Conservation (phyloP, 1,140 invertebrate species). For the Ostrea edulis region DNA sequence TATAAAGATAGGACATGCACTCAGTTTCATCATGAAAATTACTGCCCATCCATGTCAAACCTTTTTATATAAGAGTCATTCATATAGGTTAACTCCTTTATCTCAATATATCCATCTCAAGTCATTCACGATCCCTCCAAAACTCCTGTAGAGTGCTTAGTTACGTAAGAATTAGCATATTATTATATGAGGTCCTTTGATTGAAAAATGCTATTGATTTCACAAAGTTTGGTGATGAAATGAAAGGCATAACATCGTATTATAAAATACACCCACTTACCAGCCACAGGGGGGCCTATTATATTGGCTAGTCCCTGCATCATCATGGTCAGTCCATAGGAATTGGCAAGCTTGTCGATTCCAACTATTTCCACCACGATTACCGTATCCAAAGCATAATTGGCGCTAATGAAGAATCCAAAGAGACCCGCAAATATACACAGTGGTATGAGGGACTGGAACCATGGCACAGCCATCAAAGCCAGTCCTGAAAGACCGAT, state of each 20-base stretch:
- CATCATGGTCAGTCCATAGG: conserved; percentile 77
- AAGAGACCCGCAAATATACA: conserved; percentile 66
- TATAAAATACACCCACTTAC: conserved; percentile 58
- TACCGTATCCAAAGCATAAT: conserved; percentile 76
- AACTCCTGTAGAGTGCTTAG: too few relatives aligned
- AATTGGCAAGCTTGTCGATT: conserved; percentile 77
- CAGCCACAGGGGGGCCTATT: conserved; percentile 76
- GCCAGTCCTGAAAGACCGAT: conserved; percentile 66
- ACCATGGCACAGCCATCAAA: conserved; percentile 67
- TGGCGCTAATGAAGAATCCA: conserved; percentile 78
- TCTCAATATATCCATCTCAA: too few relatives aligned
- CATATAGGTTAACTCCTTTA: too few relatives aligned
- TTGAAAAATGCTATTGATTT: background rate
- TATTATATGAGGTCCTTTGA: too few relatives aligned
- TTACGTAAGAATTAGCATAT: too few relatives aligned
- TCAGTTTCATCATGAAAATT: too few relatives aligned
- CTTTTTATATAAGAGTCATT: too few relatives aligned
- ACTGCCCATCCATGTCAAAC: too few relatives aligned
- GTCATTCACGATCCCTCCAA: too few relatives aligned
- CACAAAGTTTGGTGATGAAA: background rate
- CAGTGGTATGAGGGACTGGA: conserved; percentile 63
- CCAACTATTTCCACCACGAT: conserved; percentile 76
- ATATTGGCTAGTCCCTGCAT: conserved; percentile 77
- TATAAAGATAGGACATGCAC: too few relatives aligned
- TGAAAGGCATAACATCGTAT: background rate